Evolutionary conservation across 2,113 vertebrate genomes (phyloP), one percentile per base, ranked within the genome.

Genomic region (Coracopsis vasa): DNA sequence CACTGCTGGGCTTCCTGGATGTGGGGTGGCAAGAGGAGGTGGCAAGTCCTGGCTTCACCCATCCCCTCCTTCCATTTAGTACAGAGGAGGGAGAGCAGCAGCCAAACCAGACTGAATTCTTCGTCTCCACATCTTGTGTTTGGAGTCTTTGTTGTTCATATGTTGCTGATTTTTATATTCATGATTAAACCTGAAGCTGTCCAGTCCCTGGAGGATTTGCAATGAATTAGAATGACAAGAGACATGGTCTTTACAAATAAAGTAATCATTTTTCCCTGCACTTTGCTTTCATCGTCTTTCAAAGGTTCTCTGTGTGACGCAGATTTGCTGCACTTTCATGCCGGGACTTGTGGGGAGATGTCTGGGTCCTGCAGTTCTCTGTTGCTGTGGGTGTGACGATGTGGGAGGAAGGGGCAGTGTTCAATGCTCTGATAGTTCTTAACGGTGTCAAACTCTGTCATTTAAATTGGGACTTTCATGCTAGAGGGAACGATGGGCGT

Each of bases 211-310:
- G 58, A 94, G 82, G 91, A 66, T 90, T 96, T 86, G 74, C 64
- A 83, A 80, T 92, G 90, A 88, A 97, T 95, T 94, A 96, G 86
- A 96, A 94, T 90, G 88, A 94, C 86, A 83, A 93, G 94, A 86
- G 88, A 94, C 80, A 41, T 44, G 62, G 81, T 80, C 95, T 85
- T 95, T 79, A 80, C 81, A 96, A 95, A 92, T 94, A 69, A 96
- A 97, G 94, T 87, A 86, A 92, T 95, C 39, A 96, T 93, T 97
- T 96, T 66, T 54, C 78, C 86, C 54, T 80, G 66, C 66, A 28
- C 84, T 95, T 82, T 28, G 23, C 89, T 89, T 95, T 95, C 77
- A 81, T 77, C 69, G 50, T 47, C 61, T 80, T 95, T 96, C 89
- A 95, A 88, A 96, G 87, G 84, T 70, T 83, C 95, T 91, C 86